Evolutionary conservation across 2,888 invertebrate genomes (phyloP).

Genomic region (Agriotes lineatus): DNA sequence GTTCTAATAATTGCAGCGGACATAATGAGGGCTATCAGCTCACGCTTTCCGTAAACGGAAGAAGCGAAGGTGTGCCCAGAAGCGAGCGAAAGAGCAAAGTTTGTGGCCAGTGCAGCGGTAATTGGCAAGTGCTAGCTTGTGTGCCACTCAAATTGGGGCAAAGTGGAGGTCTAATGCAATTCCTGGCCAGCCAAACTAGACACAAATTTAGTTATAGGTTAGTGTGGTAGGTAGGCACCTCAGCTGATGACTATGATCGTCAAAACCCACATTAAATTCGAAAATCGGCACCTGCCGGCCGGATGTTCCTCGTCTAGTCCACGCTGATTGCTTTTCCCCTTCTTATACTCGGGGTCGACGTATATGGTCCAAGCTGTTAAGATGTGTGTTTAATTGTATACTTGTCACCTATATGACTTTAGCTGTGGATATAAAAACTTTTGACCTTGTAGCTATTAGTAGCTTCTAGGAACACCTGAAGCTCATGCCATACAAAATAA

Average conservation of each 20-base stretch:
- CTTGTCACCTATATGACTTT: too few species aligned
- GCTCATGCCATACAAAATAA: too few species aligned
- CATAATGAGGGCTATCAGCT: too few species aligned
- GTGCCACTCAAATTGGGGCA: neutral
- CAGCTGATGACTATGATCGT: conserved; percentile 51
- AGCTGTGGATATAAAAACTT: too few species aligned
- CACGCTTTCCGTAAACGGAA: too few species aligned
- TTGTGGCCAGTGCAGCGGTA: neutral
- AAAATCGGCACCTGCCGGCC: conserved; percentile 51
- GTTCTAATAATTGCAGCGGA: too few species aligned
- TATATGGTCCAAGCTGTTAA: neutral
- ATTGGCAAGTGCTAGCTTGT: neutral
- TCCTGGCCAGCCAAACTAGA: conserved; percentile 25
- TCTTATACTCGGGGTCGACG: conserved; percentile 5
- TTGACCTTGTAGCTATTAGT: too few species aligned
- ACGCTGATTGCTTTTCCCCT: conserved; percentile 32
- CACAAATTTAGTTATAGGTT: conserved; percentile 49
- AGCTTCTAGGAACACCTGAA: too few species aligned
- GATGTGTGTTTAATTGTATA: too few species aligned
- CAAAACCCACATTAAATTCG: conserved; percentile 53
- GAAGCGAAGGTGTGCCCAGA: too few species aligned
- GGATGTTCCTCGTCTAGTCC: conserved; percentile 43
- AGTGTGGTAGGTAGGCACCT: conserved; percentile 48
- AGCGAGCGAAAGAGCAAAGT: too few species aligned
- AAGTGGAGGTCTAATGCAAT: neutral